Evolutionary conservation across 2,113 vertebrate genomes (phyloP), one percentile per base, ranked within the genome.

Genomic region (Cebidichthys violaceus): DNA sequence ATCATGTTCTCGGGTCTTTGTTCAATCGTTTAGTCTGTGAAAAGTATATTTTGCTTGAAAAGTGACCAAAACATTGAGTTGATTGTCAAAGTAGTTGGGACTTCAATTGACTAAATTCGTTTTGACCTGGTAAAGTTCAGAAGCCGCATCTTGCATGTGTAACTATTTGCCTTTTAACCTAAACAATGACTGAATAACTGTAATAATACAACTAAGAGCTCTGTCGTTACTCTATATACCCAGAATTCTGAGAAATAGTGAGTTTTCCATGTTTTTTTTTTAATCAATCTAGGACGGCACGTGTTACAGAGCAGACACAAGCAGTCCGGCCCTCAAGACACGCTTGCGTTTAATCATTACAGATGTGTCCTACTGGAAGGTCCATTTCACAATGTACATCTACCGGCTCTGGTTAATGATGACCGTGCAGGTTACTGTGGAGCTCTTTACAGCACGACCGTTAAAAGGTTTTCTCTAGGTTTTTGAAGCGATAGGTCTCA

Each of bases 271-370:
- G 31, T 18, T 33, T 33, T 0, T 27, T 50, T 39, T 55, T 65
- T 33, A 47, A 37, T 29, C 20, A 31, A 20, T 67, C 39, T 35
- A 10, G 55, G 17, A 52, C 18, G 15, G 24, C 33, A 43, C 8
- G 62, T 57, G 50, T 70, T 67, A 62, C 43, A 62, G 47, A 61
- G 20, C 39, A 57, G 70, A 67, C n/a, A 39, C 50, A 78, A 37
- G 22, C 7, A 9, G n/a, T 9, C 57, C 52, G 37, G 35, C 62
- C 61, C 24, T 18, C 45, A 9, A 9, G 39, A 77, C 72, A 68
- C 50, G 35, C 75, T 37, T n/a, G n/a, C n/a, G 29, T 82, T 64
- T 81, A 86, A 90, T 89, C 73, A 86, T 89, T 89, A 82, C 33
- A 20, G 7, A 72, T 45, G 15, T 29, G 24, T 66, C 70, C 22